Evolutionary conservation across 1,140 invertebrate species (phyloP).

Genomic region (Rhopalosiphum maidis): DNA sequence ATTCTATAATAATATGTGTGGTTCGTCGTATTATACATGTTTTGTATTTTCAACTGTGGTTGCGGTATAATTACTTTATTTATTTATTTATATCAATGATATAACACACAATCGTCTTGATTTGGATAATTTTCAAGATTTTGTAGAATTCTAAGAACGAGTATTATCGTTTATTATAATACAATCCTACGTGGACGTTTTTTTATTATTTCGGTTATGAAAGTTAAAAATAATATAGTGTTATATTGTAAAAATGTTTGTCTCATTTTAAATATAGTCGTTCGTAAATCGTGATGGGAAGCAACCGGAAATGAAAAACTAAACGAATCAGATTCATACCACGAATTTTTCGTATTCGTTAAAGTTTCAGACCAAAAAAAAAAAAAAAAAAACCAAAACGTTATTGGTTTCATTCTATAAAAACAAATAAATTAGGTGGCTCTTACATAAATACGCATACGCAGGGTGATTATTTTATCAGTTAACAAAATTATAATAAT

Average conservation of each 20-base stretch:
- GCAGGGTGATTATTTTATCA: too few relatives aligned
- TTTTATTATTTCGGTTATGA: not conserved
- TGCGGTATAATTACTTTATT: not conserved
- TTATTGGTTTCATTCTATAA: too few relatives aligned
- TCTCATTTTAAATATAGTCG: too few relatives aligned
- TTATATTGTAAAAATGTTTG: not conserved
- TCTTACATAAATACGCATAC: too few relatives aligned
- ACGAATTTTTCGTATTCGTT: too few relatives aligned
- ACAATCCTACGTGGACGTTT: too few relatives aligned
- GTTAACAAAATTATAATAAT: too few relatives aligned
- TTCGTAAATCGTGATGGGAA: not conserved
- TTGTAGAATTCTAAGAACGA: not conserved
- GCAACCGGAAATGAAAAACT: not conserved
- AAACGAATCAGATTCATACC: too few relatives aligned
- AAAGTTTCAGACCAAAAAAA: too few relatives aligned
- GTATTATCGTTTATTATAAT: not conserved
- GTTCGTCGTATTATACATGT: too few relatives aligned
- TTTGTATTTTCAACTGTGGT: not conserved
- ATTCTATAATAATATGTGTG: not conserved
- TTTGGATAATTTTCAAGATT: not conserved
- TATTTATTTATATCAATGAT: not conserved
- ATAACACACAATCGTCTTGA: not conserved
- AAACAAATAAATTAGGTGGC: too few relatives aligned
- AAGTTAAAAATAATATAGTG: not conserved
- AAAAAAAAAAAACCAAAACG: not conserved